phyloP scores from a whole-genome alignment of 2,113 vertebrate genomes.

The Barnardius zonarius region DNA sequence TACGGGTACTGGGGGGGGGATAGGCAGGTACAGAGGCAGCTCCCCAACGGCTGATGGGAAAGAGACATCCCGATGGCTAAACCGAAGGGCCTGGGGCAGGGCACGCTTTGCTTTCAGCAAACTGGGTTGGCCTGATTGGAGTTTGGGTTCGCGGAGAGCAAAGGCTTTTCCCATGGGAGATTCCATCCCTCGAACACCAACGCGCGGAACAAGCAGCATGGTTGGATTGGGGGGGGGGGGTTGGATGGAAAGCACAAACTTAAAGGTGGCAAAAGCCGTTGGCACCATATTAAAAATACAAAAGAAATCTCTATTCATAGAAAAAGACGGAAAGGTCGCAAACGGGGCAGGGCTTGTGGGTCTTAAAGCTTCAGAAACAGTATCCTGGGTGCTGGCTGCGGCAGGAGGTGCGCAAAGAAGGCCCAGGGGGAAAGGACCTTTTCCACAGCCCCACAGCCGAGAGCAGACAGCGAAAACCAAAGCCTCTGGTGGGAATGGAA shows the following conservation, averaged over 20 bases:
- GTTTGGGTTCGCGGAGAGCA: not conserved
- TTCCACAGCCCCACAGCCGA: conserved; percentile 49
- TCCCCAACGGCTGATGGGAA: not conserved
- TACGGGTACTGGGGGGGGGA: conserved; percentile 28
- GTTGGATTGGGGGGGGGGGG: not conserved
- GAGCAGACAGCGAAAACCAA: conserved; percentile 51
- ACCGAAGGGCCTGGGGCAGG: not conserved
- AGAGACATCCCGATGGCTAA: not conserved
- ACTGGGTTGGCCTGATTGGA: not conserved
- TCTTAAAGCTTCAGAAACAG: conserved; percentile 72
- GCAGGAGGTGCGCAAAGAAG: conserved; percentile 45
- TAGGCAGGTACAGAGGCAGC: conserved; percentile 6
- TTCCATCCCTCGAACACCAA: conserved; percentile 18
- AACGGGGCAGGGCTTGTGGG: not conserved
- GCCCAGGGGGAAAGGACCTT: conserved; percentile 43
- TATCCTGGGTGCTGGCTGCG: conserved; percentile 25
- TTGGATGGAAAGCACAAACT: conserved; percentile 34
- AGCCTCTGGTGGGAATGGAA: conserved; percentile 67
- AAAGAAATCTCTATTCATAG: conserved; percentile 61
- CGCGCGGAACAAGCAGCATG: not conserved
- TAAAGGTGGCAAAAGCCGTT: conserved; percentile 39
- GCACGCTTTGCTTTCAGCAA: conserved; percentile 13
- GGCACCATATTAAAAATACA: conserved; percentile 64
- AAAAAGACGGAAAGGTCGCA: conserved; percentile 51
- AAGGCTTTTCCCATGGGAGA: not conserved